Evolutionary conservation across 2,888 invertebrate genomes (phyloP).

Genomic region (Stenichneumon culpator): DNA sequence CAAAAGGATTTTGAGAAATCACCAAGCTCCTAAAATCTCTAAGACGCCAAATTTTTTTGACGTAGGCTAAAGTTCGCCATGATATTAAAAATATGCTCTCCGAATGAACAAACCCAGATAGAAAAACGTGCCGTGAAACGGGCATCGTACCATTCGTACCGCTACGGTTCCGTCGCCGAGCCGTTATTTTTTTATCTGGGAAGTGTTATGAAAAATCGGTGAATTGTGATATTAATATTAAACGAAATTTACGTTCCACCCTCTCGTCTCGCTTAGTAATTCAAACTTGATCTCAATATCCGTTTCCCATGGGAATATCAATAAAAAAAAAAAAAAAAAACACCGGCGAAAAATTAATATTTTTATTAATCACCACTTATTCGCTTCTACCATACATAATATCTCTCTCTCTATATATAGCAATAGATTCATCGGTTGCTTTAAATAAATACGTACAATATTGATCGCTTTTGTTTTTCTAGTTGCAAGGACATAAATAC

Average conservation of each 20-base stretch:
- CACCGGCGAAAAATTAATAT: constrained; percentile 68
- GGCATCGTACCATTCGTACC: too few relatives aligned
- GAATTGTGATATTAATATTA: constrained; percentile 68
- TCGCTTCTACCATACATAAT: constrained; percentile 48
- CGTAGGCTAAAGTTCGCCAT: constrained; percentile 4
- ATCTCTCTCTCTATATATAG: constrained; percentile 44
- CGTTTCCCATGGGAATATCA: neutral
- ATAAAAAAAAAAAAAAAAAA: constrained; percentile 41
- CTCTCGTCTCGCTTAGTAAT: neutral
- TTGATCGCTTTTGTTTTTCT: constrained; percentile 33
- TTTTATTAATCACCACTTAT: constrained; percentile 69
- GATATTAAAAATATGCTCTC: constrained; percentile 36
- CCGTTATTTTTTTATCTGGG: too few relatives aligned
- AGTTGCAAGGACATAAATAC: constrained; percentile 61
- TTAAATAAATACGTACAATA: constrained; percentile 58
- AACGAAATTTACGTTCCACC: constrained; percentile 29
- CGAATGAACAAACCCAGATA: constrained; percentile 15
- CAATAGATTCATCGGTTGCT: constrained; percentile 19
- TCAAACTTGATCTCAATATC: neutral
- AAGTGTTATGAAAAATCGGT: constrained; percentile 5
- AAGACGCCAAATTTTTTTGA: neutral
- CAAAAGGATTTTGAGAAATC: neutral
- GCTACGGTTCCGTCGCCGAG: too few relatives aligned
- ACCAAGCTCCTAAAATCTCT: neutral
- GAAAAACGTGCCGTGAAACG: too few relatives aligned